Evolutionary conservation across 2,797 vertebrate species (phyloP), one percentile per base, ranked within the genome.

Genomic region (Falco columbarius): DNA sequence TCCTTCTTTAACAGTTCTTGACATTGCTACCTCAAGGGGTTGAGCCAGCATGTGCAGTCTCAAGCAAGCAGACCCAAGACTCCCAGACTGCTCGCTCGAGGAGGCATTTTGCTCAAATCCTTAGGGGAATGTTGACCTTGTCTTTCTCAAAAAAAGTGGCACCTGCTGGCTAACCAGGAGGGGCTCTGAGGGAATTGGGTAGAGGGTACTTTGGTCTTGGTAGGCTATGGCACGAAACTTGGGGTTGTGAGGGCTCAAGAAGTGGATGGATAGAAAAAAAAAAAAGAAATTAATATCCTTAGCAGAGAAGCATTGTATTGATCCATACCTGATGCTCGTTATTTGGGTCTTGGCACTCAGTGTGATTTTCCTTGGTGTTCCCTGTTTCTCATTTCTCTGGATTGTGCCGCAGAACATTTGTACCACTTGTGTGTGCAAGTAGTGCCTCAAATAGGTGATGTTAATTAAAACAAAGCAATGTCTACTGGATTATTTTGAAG

Each of bases 1-100:
- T 92, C 63, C 81, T 88, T 77, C 79, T 91, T 66, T 94, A 98
- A 96, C 90, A 94, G 21, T 76, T 97, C 74, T 96, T 97, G 95
- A 95, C 92, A 86, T 32, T 20, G 68, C 46, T 89, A 67, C 92
- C 92, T 96, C 58, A 77, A 94, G 96, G 95, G 81, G 0, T n/a
- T 51, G 77, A 97, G 94, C 65, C 62, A 92, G 92, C 61, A 8
- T 88, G 56, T 87, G 72, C 86, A 29, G 85, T 85, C 92, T 90
- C 84, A 67, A 52, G 52, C 44, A 9, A 86, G 68, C 56, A 93
- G 88, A 93, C 65, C 72, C 5, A 7, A 70, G 90, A 91, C 58
- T 92, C 86, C 47, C 46, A 90, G 56, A 74, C 85, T 96, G 71
- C 72, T 52, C 4, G 54, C 90, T 96, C 1, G 1, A 86, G 93